phyloP scores from a whole-genome alignment of 1,140 invertebrate species.

The Hetaerina americana region DNA sequence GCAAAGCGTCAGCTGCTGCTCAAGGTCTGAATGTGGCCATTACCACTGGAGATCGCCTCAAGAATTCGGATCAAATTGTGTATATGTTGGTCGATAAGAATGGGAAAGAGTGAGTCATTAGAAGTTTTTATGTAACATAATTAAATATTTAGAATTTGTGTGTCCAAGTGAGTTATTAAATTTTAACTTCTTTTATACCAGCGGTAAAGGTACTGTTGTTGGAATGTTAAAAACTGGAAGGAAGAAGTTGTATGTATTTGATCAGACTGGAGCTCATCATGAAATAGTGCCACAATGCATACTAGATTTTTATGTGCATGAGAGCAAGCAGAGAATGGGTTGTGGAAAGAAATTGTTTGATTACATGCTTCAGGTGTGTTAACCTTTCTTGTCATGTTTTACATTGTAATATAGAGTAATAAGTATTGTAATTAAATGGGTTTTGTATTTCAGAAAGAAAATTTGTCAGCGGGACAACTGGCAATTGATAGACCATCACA shows the following conservation, averaged over 20 bases:
- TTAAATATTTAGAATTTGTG: not conserved
- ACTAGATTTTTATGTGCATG: slow-evolving; percentile 78
- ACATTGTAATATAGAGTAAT: not conserved
- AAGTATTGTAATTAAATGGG: not conserved
- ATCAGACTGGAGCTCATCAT: slow-evolving; percentile 48
- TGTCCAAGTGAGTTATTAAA: not conserved
- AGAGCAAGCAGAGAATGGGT: slow-evolving; percentile 61
- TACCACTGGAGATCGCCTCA: slow-evolving; percentile 50
- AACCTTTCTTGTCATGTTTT: not conserved
- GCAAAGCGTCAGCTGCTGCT: slow-evolving; percentile 54
- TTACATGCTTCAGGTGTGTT: slow-evolving; percentile 54
- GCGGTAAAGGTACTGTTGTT: slow-evolving; percentile 48
- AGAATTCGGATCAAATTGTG: slow-evolving; percentile 49
- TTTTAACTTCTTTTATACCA: slow-evolving; percentile 20
- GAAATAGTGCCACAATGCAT: slow-evolving; percentile 65
- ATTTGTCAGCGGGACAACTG: slow-evolving; percentile 51
- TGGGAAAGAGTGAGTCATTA: slow-evolving; percentile 40
- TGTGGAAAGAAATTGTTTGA: slow-evolving; percentile 64
- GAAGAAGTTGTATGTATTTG: slow-evolving; percentile 74
- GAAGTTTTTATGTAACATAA: not conserved
- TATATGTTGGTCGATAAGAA: slow-evolving; percentile 51
- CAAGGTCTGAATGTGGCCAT: slow-evolving; percentile 58
- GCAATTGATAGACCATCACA: slow-evolving; percentile 82
- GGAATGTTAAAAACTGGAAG: slow-evolving; percentile 72
- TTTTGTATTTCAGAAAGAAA: slow-evolving; percentile 45